A percentile compares a stretch with the other conserved stretches of the same genome.
These are phyloP conservation scores for human DNA, from an alignment of 2,113 vertebrate species.

Conservation along the genomic window DNA sequence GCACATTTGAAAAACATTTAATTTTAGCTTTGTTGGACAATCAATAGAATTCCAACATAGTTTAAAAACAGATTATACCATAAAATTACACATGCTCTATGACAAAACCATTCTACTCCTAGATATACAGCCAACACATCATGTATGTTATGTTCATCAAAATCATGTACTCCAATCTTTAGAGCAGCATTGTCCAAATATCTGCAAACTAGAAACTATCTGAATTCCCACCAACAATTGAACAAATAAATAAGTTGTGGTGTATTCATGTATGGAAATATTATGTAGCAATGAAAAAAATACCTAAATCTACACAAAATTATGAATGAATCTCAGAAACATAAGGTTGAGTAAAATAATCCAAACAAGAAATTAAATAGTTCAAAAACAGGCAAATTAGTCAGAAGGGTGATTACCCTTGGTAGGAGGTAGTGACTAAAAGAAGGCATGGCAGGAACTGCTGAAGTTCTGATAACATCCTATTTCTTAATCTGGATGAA, in stretches of 20 bases:
- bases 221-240: not conserved
- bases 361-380: not conserved
- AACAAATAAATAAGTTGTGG: not conserved
- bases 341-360: not conserved
- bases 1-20: not conserved
- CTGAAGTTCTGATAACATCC: not conserved
- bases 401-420: not conserved
- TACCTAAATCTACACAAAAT: not conserved
- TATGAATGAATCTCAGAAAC: not conserved
- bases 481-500: not conserved
- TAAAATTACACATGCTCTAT: not conserved
- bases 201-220: not conserved
- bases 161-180: not conserved
- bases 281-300: not conserved
- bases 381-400: not conserved
- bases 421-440: not conserved
- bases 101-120: not conserved
- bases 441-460: not conserved
- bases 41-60: not conserved
- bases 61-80: not conserved
- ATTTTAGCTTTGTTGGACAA: not conserved
- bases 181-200: not conserved
- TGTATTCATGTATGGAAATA: not conserved
- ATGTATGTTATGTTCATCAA: not conserved
- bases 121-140: not conserved